Percentiles rank a stretch among this genome's conserved stretches.
phyloP scores from a whole-genome alignment of 2,113 vertebrate species.

The Amazona guildingii region DNA sequence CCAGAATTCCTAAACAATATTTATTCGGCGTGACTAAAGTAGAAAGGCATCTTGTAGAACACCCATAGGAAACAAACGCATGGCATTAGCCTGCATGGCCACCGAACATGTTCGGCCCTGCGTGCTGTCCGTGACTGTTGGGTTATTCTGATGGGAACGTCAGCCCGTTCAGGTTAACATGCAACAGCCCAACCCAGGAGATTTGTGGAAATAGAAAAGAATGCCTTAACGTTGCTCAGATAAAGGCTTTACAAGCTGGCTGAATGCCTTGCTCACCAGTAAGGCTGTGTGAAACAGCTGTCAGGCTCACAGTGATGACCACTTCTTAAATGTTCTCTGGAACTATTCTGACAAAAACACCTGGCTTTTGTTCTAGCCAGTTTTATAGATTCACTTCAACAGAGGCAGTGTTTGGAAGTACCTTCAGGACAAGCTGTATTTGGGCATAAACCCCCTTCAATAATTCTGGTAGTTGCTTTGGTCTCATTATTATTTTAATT shows the following conservation, averaged over 20 bases:
- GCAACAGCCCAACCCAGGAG: background rate
- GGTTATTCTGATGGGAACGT: background rate
- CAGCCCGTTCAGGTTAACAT: background rate
- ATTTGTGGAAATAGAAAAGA: background rate
- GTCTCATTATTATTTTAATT: slow-evolving; percentile 17
- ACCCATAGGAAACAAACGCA: slow-evolving; percentile 40
- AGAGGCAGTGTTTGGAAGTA: background rate
- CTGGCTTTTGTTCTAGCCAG: background rate
- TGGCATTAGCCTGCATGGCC: background rate
- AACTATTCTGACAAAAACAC: background rate
- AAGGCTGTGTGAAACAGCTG: background rate
- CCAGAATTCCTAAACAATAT: slow-evolving; percentile 62
- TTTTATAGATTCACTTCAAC: background rate
- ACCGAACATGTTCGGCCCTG: background rate
- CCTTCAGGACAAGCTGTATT: slow-evolving; percentile 15
- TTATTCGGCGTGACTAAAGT: slow-evolving; percentile 51
- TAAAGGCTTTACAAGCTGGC: background rate
- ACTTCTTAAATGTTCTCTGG: background rate
- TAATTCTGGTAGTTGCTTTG: slow-evolving; percentile 16
- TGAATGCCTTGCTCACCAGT: background rate
- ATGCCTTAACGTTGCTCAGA: background rate
- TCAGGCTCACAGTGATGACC: background rate
- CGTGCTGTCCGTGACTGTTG: background rate
- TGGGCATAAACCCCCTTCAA: background rate
- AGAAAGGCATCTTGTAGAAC: slow-evolving; percentile 51